Conservation (phyloP, 2,888 invertebrate species). For the Escarpia spicata region DNA sequence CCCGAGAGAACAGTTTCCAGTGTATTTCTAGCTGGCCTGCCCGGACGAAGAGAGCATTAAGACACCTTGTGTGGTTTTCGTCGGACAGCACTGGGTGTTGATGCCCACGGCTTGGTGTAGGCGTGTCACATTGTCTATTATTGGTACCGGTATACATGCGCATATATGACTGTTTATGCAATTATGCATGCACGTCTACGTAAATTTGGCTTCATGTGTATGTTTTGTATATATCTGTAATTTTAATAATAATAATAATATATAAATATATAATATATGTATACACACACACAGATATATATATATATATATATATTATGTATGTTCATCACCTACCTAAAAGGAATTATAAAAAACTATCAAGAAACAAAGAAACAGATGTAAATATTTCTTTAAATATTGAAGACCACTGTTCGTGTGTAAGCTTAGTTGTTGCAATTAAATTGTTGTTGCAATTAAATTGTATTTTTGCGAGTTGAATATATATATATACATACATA, state of each 20-base stretch:
- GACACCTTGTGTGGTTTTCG: neutral
- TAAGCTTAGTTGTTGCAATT: too few relatives aligned
- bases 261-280: neutral
- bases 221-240: neutral
- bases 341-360: too few relatives aligned
- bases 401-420: too few relatives aligned
- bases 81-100: neutral
- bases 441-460: neutral
- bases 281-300: too few relatives aligned
- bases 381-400: too few relatives aligned
- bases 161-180: neutral
- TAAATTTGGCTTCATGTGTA: neutral
- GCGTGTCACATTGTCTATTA: neutral
- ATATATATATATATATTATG: too few relatives aligned
- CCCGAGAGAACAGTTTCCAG: neutral
- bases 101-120: neutral
- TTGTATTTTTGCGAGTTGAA: neutral
- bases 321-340: too few relatives aligned
- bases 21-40: neutral
- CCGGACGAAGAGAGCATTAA: neutral
- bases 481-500: conserved; percentile 9
- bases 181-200: neutral
- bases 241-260: too few relatives aligned
- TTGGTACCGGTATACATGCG: neutral
- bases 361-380: too few relatives aligned